Conservation (phyloP, 1,140 invertebrate species). For the Hyphantria cunea region DNA sequence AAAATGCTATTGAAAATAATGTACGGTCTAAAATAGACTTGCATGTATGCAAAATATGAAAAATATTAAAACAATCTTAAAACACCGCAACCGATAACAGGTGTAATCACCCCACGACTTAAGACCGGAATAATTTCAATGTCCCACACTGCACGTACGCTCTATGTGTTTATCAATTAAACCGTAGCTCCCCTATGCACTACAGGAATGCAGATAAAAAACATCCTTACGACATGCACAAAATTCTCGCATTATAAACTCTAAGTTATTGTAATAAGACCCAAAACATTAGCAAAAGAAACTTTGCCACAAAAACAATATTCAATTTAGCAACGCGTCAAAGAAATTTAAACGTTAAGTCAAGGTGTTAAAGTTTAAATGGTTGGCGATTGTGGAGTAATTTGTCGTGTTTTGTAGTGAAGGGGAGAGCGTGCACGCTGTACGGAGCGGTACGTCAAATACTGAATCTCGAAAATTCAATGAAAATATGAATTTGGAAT, state of each 20-base stretch:
- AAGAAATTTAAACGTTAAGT: slow-evolving; percentile 28
- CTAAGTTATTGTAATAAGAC: not conserved
- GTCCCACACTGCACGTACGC: slow-evolving; percentile 11
- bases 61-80: slow-evolving; percentile 2
- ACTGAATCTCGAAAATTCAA: not conserved
- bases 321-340: slow-evolving; percentile 26
- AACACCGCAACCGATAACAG: slow-evolving; percentile 5
- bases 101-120: slow-evolving; percentile 8
- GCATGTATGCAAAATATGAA: not conserved
- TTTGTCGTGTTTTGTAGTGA: slow-evolving; percentile 26
- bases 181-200: slow-evolving; percentile 24
- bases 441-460: not conserved
- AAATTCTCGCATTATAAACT: slow-evolving; percentile 1
- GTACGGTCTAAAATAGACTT: too few relatives aligned
- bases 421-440: slow-evolving; percentile 21
- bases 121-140: slow-evolving; percentile 11
- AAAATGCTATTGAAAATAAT: too few relatives aligned
- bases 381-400: slow-evolving; percentile 17
- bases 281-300: slow-evolving; percentile 1
- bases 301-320: slow-evolving; percentile 11
- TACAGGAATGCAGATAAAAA: slow-evolving; percentile 21
- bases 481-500: not conserved
- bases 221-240: not conserved
- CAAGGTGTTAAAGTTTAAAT: slow-evolving; percentile 34
- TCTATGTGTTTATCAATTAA: slow-evolving; percentile 29